Percentiles rank a stretch among this genome's conserved stretches.
Evolutionary conservation across 2,113 vertebrate genomes (phyloP).

Genomic region (Aldabrachelys gigantea): DNA sequence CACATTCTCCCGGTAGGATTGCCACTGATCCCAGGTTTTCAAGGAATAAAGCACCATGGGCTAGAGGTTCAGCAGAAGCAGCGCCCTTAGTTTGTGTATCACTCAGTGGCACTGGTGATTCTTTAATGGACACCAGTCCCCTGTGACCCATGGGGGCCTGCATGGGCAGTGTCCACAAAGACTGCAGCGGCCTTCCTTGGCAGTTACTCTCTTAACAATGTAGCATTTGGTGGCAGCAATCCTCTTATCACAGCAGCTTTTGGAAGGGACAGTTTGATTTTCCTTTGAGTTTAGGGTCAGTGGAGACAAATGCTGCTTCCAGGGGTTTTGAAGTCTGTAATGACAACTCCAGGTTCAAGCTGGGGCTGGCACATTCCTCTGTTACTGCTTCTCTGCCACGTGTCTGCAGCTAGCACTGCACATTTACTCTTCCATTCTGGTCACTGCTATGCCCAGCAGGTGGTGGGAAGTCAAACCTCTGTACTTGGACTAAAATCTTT

Average conservation of each 20-base stretch:
- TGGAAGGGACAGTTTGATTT: not conserved
- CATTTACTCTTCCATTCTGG: not conserved
- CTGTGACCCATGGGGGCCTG: not conserved
- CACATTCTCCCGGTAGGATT: rapidly evolving
- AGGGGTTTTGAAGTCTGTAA: not conserved
- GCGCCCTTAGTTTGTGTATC: not conserved
- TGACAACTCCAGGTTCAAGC: not conserved
- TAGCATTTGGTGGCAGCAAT: not conserved
- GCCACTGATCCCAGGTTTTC: rapidly evolving
- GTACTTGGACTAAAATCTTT: not conserved
- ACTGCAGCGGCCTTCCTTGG: not conserved
- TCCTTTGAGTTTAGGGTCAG: not conserved
- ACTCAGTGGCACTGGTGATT: not conserved
- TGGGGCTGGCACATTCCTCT: not conserved
- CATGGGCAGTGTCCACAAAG: not conserved
- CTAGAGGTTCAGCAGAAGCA: not conserved
- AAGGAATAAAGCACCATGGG: not conserved
- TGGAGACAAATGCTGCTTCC: not conserved
- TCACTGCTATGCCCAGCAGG: not conserved
- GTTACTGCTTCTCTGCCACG: too few relatives aligned
- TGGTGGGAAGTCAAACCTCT: not conserved
- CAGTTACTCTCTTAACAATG: not conserved
- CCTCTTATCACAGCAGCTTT: not conserved
- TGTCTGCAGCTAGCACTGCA: not conserved
- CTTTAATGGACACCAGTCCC: not conserved